These are phyloP conservation scores for Catocala nupta DNA, from an alignment of 2,888 invertebrate species.

Conservation along the genomic window DNA sequence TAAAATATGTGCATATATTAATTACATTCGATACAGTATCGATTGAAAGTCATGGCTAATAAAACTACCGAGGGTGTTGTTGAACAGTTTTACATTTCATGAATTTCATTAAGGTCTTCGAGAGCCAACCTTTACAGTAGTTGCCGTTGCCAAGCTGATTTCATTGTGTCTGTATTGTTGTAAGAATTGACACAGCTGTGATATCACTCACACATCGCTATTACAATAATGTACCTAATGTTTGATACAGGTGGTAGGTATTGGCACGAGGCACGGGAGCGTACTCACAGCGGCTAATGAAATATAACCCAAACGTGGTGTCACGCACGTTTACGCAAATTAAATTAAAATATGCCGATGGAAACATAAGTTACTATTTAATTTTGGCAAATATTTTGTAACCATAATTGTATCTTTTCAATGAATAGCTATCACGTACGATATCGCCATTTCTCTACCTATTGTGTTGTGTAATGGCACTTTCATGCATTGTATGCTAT, in stretches of 20 bases:
- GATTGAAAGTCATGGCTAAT: slow-evolving; percentile 23
- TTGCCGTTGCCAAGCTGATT: slow-evolving; percentile 50
- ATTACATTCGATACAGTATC: slow-evolving; percentile 14
- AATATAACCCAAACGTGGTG: slow-evolving; percentile 38
- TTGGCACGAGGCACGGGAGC: slow-evolving; percentile 49
- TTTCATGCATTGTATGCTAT: slow-evolving; percentile 40
- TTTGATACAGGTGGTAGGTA: slow-evolving; percentile 55
- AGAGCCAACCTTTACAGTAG: slow-evolving; percentile 36
- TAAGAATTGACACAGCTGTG: slow-evolving; percentile 63
- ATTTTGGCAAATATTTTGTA: slow-evolving; percentile 23
- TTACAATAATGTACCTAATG: slow-evolving; percentile 37
- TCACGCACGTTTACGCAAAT: slow-evolving; percentile 38
- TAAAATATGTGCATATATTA: slow-evolving; percentile 8
- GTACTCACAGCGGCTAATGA: slow-evolving; percentile 33
- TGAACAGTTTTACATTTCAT: slow-evolving; percentile 35
- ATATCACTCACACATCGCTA: slow-evolving; percentile 31
- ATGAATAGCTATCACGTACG: background rate
- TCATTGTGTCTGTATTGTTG: slow-evolving; percentile 40
- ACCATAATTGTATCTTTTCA: slow-evolving; percentile 9
- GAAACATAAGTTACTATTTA: background rate
- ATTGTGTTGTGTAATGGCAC: slow-evolving; percentile 28
- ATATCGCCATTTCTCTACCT: slow-evolving; percentile 1
- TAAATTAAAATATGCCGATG: slow-evolving; percentile 21
- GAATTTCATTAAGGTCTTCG: slow-evolving; percentile 30
- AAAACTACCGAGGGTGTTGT: slow-evolving; percentile 27